phyloP scores from a whole-genome alignment of 2,797 vertebrate genomes.

The Pseudochirops cupreus region DNA sequence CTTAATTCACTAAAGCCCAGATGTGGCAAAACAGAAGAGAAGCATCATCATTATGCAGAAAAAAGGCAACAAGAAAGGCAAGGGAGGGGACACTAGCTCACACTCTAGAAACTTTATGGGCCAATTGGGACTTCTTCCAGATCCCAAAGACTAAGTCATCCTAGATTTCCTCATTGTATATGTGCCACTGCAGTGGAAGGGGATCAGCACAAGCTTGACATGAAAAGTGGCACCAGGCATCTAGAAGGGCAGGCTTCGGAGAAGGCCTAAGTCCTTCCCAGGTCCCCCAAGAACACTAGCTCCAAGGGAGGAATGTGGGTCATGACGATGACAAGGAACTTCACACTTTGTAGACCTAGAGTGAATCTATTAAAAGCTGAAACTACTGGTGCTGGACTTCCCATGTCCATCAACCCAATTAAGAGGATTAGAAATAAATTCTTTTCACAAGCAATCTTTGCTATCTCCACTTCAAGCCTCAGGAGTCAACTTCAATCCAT shows the following conservation, averaged over 20 bases:
- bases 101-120: conserved; percentile 62
- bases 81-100: neutral
- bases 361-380: conserved; percentile 43
- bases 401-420: conserved; percentile 34
- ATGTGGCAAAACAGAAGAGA: conserved; percentile 68
- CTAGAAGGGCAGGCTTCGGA: conserved; percentile 40
- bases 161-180: conserved; percentile 54
- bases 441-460: conserved; percentile 60
- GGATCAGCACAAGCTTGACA: conserved; percentile 16
- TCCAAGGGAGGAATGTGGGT: conserved; percentile 23
- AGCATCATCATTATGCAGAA: conserved; percentile 4
- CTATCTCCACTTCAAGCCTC: conserved; percentile 4
- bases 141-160: conserved; percentile 52
- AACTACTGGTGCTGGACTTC: neutral
- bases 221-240: conserved; percentile 24
- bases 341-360: neutral
- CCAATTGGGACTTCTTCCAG: conserved; percentile 53
- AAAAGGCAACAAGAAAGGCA: conserved; percentile 60
- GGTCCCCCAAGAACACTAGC: conserved; percentile 33
- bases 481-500: conserved; percentile 10
- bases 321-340: conserved; percentile 45
- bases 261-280: neutral
- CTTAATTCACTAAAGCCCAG: conserved; percentile 73
- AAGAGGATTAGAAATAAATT: conserved; percentile 57
- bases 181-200: conserved; percentile 49